These are phyloP conservation scores for Empidonax traillii DNA, from an alignment of 2,113 vertebrate species.

Conservation along the genomic window DNA sequence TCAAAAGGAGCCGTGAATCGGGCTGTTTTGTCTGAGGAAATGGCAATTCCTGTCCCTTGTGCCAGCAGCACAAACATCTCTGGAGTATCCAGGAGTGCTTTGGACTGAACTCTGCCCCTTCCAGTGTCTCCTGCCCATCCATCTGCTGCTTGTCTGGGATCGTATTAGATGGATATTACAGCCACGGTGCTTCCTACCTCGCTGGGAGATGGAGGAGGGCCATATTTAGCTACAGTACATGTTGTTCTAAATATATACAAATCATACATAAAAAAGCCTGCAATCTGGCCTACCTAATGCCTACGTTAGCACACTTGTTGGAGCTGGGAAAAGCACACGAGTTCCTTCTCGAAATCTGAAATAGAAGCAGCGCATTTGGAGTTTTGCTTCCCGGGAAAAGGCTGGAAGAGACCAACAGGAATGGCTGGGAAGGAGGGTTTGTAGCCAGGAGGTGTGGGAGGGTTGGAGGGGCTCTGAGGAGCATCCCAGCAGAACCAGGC, in stretches of 20 bases:
- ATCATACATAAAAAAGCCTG: not conserved
- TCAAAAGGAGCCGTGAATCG: not conserved
- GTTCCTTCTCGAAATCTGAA: not conserved
- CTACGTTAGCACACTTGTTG: not conserved
- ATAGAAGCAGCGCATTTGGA: not conserved
- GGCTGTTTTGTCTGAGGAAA: not conserved
- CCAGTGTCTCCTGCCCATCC: not conserved
- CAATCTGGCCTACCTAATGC: conserved; percentile 54
- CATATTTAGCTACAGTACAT: conserved; percentile 8
- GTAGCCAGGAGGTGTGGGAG: not conserved
- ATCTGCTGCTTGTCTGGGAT: not conserved
- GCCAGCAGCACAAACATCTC: not conserved
- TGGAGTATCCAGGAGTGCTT: not conserved
- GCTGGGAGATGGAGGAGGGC: not conserved
- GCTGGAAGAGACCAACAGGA: not conserved
- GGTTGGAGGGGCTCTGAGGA: not conserved
- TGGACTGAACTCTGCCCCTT: not conserved
- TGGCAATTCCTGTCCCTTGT: not conserved
- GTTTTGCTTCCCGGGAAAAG: not conserved
- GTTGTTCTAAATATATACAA: conserved; percentile 51
- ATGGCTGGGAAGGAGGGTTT: not conserved
- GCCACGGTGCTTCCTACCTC: not conserved
- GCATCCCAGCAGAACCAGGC: not conserved
- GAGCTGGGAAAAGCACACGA: conserved; percentile 29
- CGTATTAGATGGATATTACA: not conserved